Evolutionary conservation across 2,113 vertebrate genomes (phyloP), one percentile per base, ranked within the genome.

Genomic region (Seriola rivoliana): DNA sequence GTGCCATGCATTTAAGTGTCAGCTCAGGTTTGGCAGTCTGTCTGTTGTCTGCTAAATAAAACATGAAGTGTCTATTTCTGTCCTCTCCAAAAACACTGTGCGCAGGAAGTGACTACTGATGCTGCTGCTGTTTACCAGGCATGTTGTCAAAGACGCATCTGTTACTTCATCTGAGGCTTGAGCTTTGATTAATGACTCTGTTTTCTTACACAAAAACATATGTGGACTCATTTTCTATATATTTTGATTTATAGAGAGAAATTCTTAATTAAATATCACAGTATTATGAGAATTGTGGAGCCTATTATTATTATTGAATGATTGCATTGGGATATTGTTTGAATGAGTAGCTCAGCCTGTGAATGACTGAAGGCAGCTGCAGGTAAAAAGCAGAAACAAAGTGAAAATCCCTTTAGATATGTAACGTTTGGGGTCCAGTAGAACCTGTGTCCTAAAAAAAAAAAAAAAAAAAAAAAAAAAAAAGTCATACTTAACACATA

Each of bases 31-130:
- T 75, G 85, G 80, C 69, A 67, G 55, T 76, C 74, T 65, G 74
- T 86, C 69, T 59, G 57, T 69, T 71, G 75, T 76, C 72, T 81
- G 62, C 58, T 91, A 63, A 90, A 93, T 92, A 87, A 92, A 91
- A 90, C 62, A 92, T 89, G 78, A 90, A 71, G 74, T 19, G 4
- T 84, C 87, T 90, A 78, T 88, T 91, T 88, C 84, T 80, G 81
- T 80, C 63, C 52, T 83, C 76, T 79, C 40, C 75, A 71, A 46
- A 88, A 68, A 60, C 52, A 10, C 40, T 10, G 25, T 12, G 46
- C 44, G 46, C 54, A 74, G 80, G 38, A 82, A 77, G 69, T 21
- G 63, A 63, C 29, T 57, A 32, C 50, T 68, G 64, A 54, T 29
- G 9, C 57, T 44, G 63, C 52, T 46, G 59, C 58, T 59, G 60